Base-by-base conservation (phyloP, 2,113 vertebrate genomes). In the Benitochromis conjunctus region DNA sequence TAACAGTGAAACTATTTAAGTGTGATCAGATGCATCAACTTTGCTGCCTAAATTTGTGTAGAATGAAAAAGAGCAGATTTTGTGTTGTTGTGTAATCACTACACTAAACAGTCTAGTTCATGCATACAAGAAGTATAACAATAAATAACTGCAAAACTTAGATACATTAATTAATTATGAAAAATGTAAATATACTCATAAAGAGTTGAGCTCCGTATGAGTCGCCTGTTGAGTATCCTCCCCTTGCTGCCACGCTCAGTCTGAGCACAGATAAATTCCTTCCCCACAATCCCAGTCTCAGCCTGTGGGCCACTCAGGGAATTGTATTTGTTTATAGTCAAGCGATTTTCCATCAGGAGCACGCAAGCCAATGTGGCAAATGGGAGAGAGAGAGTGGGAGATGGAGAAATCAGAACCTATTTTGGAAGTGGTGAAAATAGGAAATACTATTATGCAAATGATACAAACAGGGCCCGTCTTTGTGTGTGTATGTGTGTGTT, bases 391-490 rank as follows among this genome's bases (percentile, higher is more conserved):
- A 74, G 90, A 86, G 53, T 80, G 58, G 83, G 69, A 81, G 82
- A 82, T 79, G 81, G 89, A 91, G 90, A 93, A 94, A 94, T 93
- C 19, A 76, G 43, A 57, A 83, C 89, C 93, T 92, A 93, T 92
- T 93, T 91, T 88, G 86, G 81, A 87, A 94, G 91, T 83, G 84
- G 82, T 87, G 88, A 83, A 92, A 94, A 89, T 94, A 97, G 96
- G 96, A 98, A 99, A 98, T 97, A 97, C 96, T 97, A 99, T 99
- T 99, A 99, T 99, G 98, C 97, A 99, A 99, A 99, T 99, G 95
- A 94, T 93, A 96, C 96, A 96, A 96, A 97, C 97, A 96, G 96
- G 96, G 96, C 96, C 91, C 92, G 94, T 95, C 93, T n/a, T n/a
- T 96, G 96, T 96, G 97, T 97, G 97, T 97, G 88, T 92, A 86